phyloP scores from a whole-genome alignment of 2,888 invertebrate species.

The Pterostichus madidus region DNA sequence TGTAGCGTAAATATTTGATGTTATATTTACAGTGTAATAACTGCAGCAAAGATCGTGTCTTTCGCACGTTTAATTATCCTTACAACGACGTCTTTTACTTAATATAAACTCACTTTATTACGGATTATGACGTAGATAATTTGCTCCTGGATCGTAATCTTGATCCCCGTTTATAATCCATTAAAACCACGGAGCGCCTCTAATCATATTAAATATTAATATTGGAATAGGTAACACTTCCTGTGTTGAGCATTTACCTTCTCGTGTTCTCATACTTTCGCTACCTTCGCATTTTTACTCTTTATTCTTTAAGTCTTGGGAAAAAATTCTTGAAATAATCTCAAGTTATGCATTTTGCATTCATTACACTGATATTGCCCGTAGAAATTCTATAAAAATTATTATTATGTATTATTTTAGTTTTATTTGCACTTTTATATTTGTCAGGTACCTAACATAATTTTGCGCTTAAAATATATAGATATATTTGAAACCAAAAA shows the following conservation, averaged over 20 bases:
- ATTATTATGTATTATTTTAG: too few species aligned
- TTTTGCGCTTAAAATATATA: too few species aligned
- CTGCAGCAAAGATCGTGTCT: conserved; percentile 54
- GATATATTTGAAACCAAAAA: too few species aligned
- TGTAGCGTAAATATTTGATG: conserved; percentile 33
- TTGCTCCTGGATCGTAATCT: conserved; percentile 65
- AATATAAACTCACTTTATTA: conserved; percentile 67
- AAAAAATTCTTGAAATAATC: too few species aligned
- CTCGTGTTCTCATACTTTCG: neutral
- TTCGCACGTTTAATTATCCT: conserved; percentile 65
- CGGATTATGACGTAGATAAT: conserved; percentile 65
- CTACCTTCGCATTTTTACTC: neutral
- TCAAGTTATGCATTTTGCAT: too few species aligned
- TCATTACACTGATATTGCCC: too few species aligned
- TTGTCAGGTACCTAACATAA: too few species aligned
- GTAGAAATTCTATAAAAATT: too few species aligned
- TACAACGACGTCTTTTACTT: conserved; percentile 66
- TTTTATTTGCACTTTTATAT: too few species aligned
- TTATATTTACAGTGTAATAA: conserved; percentile 63
- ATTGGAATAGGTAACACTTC: conserved; percentile 43
- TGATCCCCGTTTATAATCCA: conserved; percentile 65
- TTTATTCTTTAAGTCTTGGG: neutral
- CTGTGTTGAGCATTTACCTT: conserved; percentile 4
- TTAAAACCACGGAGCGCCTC: conserved; percentile 61
- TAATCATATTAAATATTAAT: conserved; percentile 66